Base-by-base conservation (phyloP, 2,797 vertebrate species). In the Anabacerthia variegaticeps region DNA sequence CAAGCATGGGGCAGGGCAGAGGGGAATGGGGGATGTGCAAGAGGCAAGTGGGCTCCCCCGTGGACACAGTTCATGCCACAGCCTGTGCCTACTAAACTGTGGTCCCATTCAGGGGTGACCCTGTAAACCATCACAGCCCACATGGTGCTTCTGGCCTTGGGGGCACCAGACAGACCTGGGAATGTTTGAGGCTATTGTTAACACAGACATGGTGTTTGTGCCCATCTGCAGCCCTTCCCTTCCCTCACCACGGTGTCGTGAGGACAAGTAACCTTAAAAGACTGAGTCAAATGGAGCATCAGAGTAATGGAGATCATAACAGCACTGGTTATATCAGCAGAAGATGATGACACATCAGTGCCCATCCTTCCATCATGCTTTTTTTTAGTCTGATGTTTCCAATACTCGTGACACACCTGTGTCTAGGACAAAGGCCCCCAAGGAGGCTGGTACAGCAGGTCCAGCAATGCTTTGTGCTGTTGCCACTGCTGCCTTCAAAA, bases 231-330 rank as follows among this genome's bases (percentile, higher is more conserved):
- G 63, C 36, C 36, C 36, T 36, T 36, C 51, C 22, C 76, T 85
- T 77, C 43, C 30, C 69, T 93, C 34, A n/a, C 51, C 0, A 1
- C 48, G 80, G 65, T 88, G 71, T 49, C 5, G 5, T 85, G 72
- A 95, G 93, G 93, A 93, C 84, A 92, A 71, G 49, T 56, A 74
- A 74, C 77, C 69, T 94, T 87, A 52, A 79, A 90, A 81, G 48
- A 69, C 77, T 36, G 71, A 92, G 67, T 85, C 34, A 89, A 88
- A 73, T 22, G 8, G 55, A 81, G 28, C 81, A 79, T 37, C 61
- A 43, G 66, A 72, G 63, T 88, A 65, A 82, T 37, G 13, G 48
- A 79, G 66, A 75, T 36, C 39, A 66, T 52, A 89, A 89, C 18
- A 93, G 44, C 34, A 21, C 37, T 54, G 41, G 52, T 77, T 91